These are phyloP conservation scores for Bothrops jararaca DNA, from an alignment of 2,113 vertebrate species.

Conservation along the genomic window DNA sequence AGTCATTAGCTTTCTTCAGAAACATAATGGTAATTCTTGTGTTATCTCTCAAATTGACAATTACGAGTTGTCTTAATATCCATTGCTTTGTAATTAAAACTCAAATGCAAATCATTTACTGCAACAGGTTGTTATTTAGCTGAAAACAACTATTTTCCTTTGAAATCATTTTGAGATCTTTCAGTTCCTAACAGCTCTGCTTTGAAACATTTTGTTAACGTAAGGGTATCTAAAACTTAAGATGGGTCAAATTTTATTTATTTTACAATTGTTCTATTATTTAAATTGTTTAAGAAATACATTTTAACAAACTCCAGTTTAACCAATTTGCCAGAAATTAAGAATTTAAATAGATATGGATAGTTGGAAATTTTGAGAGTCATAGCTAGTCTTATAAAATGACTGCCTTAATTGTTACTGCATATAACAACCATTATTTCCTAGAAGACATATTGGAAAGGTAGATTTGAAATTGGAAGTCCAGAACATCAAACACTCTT, in stretches of 20 bases:
- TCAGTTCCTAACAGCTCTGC: background rate
- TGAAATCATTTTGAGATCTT: background rate
- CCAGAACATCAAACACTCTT: background rate
- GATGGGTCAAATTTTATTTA: background rate
- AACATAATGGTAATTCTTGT: slow-evolving; percentile 74
- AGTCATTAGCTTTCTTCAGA: slow-evolving; percentile 81
- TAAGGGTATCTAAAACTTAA: background rate
- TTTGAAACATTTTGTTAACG: background rate
- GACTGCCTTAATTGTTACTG: background rate
- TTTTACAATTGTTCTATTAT: background rate
- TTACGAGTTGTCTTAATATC: background rate
- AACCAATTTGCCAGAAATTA: background rate
- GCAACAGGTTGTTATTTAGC: background rate
- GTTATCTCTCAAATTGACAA: background rate
- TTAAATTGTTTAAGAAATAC: fast-evolving
- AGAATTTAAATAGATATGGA: background rate
- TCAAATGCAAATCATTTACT: background rate
- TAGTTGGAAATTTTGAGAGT: background rate
- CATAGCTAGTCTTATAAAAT: background rate
- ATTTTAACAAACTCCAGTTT: background rate
- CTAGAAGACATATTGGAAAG: background rate
- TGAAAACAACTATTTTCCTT: background rate
- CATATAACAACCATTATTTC: background rate
- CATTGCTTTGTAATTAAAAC: background rate
- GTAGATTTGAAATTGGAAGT: background rate